Evolutionary conservation across 2,113 vertebrate genomes (phyloP).

Genomic region (Chaetodon trifascialis): DNA sequence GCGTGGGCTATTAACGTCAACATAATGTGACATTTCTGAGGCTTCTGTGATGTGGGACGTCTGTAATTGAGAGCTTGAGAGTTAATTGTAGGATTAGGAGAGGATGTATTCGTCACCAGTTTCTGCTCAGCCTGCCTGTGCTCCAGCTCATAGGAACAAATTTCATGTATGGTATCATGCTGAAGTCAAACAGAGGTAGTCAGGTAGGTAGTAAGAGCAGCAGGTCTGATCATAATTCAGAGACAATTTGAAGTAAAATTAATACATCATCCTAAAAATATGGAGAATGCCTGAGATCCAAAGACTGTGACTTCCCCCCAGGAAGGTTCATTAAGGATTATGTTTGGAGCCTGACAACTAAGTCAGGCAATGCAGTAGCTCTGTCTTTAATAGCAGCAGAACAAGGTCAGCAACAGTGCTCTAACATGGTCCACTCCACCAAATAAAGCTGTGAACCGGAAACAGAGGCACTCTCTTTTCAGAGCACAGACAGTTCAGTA

Average conservation of each 20-base stretch:
- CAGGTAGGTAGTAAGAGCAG: no score
- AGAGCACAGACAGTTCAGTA: conserved; percentile 42
- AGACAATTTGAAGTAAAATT: background rate
- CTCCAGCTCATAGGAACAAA: conserved; percentile 21
- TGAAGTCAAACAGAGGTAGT: background rate
- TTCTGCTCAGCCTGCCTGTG: conserved; percentile 14
- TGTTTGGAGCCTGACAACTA: background rate
- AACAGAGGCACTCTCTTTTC: conserved; percentile 4
- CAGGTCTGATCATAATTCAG: background rate
- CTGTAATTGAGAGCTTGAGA: conserved; percentile 40
- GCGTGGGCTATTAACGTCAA: conserved; percentile 24
- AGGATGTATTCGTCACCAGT: conserved; percentile 20
- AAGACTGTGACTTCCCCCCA: background rate
- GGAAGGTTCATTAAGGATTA: background rate
- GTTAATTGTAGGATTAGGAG: conserved; percentile 54
- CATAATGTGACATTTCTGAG: conserved; percentile 45
- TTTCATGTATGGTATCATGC: background rate
- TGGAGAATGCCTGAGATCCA: background rate
- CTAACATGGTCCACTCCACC: background rate
- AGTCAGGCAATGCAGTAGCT: background rate
- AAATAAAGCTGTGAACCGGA: background rate
- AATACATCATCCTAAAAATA: background rate
- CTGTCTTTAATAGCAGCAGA: background rate
- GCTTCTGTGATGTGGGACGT: conserved; percentile 54
- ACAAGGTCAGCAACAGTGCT: background rate